Percentiles rank a stretch among this genome's conserved stretches.
Evolutionary conservation across 2,797 vertebrate species (phyloP).

Genomic region (Lepilemur septentrionalis): DNA sequence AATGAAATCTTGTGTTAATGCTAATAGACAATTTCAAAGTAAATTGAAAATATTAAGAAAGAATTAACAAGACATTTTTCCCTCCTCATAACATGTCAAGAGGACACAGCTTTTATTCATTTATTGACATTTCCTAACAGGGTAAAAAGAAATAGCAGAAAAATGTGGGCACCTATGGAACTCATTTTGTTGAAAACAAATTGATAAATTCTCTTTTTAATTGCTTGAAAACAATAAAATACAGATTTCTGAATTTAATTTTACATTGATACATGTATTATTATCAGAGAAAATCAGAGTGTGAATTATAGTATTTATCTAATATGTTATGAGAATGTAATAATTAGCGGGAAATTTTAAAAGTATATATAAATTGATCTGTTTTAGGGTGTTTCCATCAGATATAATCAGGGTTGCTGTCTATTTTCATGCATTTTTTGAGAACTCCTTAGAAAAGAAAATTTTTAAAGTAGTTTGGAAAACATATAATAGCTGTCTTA

Average conservation of each 20-base stretch:
- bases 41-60: conserved; percentile 54
- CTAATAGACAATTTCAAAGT: not conserved
- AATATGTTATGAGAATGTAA: conserved; percentile 38
- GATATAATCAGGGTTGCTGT: not conserved
- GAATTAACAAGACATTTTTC: not conserved
- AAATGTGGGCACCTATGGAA: not conserved
- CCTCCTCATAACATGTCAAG: not conserved
- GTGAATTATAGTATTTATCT: not conserved
- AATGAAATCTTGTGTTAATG: conserved; percentile 27
- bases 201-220: not conserved
- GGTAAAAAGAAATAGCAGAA: not conserved
- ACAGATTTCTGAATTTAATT: conserved; percentile 42
- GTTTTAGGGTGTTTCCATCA: conserved; percentile 47
- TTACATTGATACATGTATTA: conserved; percentile 31
- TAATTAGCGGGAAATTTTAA: conserved; percentile 33
- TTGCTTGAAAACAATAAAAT: not conserved
- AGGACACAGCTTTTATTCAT: not conserved
- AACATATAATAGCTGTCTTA: not conserved
- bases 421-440: not conserved
- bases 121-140: conserved; percentile 37
- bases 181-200: not conserved
- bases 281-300: not conserved
- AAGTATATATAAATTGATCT: not conserved
- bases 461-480: not conserved
- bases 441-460: not conserved